These are phyloP conservation scores for Craterocephalus amniculus DNA, from an alignment of 2,797 vertebrate genomes.

Conservation along the genomic window DNA sequence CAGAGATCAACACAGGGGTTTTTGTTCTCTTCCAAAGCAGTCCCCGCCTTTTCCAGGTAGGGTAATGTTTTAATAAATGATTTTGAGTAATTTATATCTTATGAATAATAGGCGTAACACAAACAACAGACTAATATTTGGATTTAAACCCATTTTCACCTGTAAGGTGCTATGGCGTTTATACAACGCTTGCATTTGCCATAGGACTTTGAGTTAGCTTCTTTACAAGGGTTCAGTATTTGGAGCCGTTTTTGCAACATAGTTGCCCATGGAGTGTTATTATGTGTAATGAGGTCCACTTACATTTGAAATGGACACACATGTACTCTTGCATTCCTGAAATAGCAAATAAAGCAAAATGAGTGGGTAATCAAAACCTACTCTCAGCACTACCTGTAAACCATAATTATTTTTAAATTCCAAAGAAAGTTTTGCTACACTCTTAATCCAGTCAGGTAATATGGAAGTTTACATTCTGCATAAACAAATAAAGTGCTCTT, in stretches of 20 bases:
- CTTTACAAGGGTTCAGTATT: neutral
- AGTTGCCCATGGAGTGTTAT: neutral
- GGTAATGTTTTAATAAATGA: neutral
- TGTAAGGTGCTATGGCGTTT: neutral
- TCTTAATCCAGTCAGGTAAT: neutral
- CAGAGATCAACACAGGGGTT: conserved; percentile 52
- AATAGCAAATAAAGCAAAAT: neutral
- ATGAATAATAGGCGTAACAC: neutral
- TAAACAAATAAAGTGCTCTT: neutral
- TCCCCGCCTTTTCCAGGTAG: conserved; percentile 65
- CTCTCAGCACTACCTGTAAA: neutral
- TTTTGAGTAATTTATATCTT: neutral
- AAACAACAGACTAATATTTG: neutral
- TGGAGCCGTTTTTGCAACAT: neutral
- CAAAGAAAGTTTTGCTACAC: neutral
- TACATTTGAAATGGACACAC: neutral
- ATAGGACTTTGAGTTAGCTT: neutral
- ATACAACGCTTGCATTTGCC: neutral
- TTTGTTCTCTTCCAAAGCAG: conserved; percentile 39
- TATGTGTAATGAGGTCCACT: neutral
- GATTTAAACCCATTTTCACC: neutral
- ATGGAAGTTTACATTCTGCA: neutral
- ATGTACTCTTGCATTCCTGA: neutral
- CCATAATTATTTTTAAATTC: neutral
- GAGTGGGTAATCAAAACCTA: neutral